These are phyloP conservation scores for Sander vitreus DNA, from an alignment of 2,113 vertebrate species.

Conservation along the genomic window DNA sequence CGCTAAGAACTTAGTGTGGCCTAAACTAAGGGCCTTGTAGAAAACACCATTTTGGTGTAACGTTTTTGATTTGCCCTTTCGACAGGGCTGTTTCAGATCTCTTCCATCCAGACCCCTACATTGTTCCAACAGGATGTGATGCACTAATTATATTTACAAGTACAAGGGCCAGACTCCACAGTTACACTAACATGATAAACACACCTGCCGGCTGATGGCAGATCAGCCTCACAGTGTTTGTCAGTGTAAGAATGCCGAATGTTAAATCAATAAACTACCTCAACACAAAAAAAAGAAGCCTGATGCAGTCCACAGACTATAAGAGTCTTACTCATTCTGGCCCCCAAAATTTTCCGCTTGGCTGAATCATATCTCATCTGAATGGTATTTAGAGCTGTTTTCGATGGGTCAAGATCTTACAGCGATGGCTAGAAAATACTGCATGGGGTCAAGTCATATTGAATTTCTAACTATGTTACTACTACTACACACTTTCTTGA, in stretches of 20 bases:
- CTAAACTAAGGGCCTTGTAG: neutral
- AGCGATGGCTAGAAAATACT: neutral
- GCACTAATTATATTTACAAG: conserved; percentile 82
- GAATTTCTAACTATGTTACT: neutral
- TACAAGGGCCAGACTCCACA: conserved; percentile 51
- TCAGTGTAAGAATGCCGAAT: conserved; percentile 63
- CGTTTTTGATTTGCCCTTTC: conserved; percentile 23
- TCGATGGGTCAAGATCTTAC: conserved; percentile 28
- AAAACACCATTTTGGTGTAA: neutral
- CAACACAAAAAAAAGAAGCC: conserved; percentile 32
- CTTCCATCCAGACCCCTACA: conserved; percentile 23
- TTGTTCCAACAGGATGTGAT: conserved; percentile 75
- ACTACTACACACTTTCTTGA: too few species aligned
- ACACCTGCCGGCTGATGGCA: conserved; percentile 82
- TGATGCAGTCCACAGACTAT: conserved; percentile 59
- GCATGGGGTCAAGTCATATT: neutral
- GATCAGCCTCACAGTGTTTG: conserved; percentile 68
- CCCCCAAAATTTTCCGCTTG: conserved; percentile 33
- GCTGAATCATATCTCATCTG: conserved; percentile 62
- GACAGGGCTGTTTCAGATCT: conserved; percentile 55
- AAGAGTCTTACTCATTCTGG: conserved; percentile 63
- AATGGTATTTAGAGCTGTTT: conserved; percentile 61
- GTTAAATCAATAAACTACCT: conserved; percentile 78
- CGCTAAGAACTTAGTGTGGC: too few species aligned
- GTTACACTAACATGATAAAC: conserved; percentile 76